Evolutionary conservation across 2,113 vertebrate genomes (phyloP).

Genomic region (Archilochus colubris): DNA sequence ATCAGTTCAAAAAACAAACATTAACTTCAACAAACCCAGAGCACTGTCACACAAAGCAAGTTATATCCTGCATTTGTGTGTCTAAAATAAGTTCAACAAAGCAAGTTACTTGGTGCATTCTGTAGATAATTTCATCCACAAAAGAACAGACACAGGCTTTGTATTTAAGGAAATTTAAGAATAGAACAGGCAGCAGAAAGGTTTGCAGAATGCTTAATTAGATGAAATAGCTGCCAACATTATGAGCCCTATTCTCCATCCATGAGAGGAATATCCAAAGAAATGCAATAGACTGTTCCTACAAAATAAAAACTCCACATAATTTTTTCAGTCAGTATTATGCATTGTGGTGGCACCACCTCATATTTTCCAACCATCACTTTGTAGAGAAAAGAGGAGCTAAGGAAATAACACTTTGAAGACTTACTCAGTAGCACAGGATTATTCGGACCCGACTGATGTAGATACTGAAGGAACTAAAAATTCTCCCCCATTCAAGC

Average conservation of each 20-base stretch:
- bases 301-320: not conserved
- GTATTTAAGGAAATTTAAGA: not conserved
- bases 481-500: not conserved
- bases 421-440: not conserved
- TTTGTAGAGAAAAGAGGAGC: not conserved
- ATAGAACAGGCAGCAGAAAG: not conserved
- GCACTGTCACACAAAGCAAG: not conserved
- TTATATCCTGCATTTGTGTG: conserved; percentile 27
- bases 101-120: not conserved
- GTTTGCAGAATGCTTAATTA: not conserved
- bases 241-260: not conserved
- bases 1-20: conserved; percentile 5
- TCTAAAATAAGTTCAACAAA: not conserved
- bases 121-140: not conserved
- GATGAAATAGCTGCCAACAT: not conserved
- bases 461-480: not conserved
- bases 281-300: not conserved
- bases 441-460: not conserved
- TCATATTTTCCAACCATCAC: not conserved
- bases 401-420: not conserved
- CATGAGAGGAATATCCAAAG: not conserved
- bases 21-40: not conserved
- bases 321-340: not conserved
- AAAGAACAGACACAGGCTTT: not conserved
- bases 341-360: not conserved